These are phyloP conservation scores for Rhizomys pruinosus DNA, from an alignment of 2,113 vertebrate species.

Conservation along the genomic window DNA sequence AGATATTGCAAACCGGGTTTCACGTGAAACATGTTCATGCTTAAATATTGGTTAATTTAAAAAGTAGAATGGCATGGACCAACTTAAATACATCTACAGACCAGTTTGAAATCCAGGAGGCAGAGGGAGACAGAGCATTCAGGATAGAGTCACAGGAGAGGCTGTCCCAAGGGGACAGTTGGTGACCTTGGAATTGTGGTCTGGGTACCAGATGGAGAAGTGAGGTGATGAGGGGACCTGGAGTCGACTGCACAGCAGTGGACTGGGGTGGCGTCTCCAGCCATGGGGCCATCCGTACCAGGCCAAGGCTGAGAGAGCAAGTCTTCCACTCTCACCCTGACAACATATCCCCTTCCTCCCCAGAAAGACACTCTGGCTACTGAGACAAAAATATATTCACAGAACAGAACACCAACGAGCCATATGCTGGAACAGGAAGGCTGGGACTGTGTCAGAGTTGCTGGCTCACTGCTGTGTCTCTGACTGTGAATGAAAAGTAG, in stretches of 20 bases:
- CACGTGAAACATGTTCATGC: conserved; percentile 29
- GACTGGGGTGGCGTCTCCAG: not conserved
- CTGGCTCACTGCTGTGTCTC: conserved; percentile 18
- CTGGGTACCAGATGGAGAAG: not conserved
- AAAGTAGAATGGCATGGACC: not conserved
- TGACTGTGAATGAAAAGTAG: not conserved
- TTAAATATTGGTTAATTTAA: not conserved
- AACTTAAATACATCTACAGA: not conserved
- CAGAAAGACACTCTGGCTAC: conserved; percentile 44
- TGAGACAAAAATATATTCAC: conserved; percentile 56
- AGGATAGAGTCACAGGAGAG: not conserved
- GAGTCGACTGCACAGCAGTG: not conserved
- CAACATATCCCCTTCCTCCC: conserved; percentile 10
- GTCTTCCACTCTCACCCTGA: not conserved
- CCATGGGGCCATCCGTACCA: not conserved
- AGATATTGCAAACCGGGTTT: not conserved
- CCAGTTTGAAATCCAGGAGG: not conserved
- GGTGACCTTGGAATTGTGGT: not conserved
- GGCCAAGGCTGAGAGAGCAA: not conserved
- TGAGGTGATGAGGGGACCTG: not conserved
- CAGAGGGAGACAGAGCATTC: not conserved
- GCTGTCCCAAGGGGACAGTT: not conserved
- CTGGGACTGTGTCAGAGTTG: not conserved
- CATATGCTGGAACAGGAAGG: conserved; percentile 7
- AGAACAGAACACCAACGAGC: conserved; percentile 32